Conservation (phyloP, 2,888 invertebrate species). For the Oconnorella tubifera region DNA sequence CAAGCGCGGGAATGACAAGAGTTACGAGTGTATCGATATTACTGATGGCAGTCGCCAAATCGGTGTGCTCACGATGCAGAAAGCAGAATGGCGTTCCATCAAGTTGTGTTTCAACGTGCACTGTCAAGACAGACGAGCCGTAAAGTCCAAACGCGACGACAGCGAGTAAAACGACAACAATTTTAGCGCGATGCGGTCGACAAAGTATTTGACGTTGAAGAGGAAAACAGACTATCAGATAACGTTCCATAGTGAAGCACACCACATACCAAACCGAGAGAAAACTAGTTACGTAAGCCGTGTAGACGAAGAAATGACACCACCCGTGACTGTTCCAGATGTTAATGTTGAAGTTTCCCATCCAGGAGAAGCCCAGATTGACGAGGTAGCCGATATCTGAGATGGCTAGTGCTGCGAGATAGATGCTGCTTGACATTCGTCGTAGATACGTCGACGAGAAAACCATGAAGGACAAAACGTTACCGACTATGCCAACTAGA, state of each 20-base stretch:
- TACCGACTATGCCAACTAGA: slow-evolving; percentile 67
- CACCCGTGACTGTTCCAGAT: slow-evolving; percentile 21
- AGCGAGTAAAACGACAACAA: not conserved
- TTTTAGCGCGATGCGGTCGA: not conserved
- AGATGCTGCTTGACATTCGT: slow-evolving; percentile 11
- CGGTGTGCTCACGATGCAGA: not conserved
- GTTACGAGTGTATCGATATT: slow-evolving; percentile 27
- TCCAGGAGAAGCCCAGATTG: slow-evolving; percentile 13
- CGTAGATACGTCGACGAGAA: slow-evolving; percentile 11
- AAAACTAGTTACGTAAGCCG: slow-evolving; percentile 33
- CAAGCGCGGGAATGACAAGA: slow-evolving; percentile 26
- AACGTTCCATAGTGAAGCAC: slow-evolving; percentile 31
- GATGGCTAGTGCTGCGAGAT: slow-evolving; percentile 10
- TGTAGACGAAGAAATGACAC: slow-evolving; percentile 32
- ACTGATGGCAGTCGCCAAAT: slow-evolving; percentile 16
- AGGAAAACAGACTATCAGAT: slow-evolving; percentile 31
- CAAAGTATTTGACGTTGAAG: slow-evolving; percentile 20
- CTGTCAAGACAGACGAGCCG: slow-evolving; percentile 1
- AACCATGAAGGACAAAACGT: slow-evolving; percentile 65
- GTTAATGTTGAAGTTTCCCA: slow-evolving; percentile 12
- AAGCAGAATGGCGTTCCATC: not conserved
- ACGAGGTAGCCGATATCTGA: slow-evolving; percentile 11
- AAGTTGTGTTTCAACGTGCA: not conserved
- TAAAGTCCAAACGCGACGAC: not conserved
- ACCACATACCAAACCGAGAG: slow-evolving; percentile 35